Evolutionary conservation across 2,888 invertebrate species (phyloP), one percentile per base, ranked within the genome.

Genomic region (Aphrophora alni): DNA sequence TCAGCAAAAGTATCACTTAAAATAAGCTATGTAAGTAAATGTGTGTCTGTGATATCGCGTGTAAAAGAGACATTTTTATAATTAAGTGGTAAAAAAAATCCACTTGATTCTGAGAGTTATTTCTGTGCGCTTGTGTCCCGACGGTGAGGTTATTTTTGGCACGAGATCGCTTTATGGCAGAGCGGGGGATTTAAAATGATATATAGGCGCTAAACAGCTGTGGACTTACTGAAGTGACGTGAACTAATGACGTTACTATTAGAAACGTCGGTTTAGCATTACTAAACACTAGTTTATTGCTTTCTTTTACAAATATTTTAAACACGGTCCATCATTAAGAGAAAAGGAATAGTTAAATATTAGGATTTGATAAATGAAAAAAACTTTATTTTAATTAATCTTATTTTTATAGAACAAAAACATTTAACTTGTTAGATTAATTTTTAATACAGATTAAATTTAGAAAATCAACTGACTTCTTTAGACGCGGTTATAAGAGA

Each of bases 291-390:
- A 59, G 59, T 59, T 59, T 59, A 59, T 21, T 21, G 59, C 59
- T 59, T 59, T 59, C 59, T 21, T 59, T 59, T 59, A 59, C 59
- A 59, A 59, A 59, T 59, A 59, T 59, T 59, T 59, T 59, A 59
- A 59, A 21, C 33, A 33, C n/a, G n/a, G n/a, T n/a, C n/a, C n/a
- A n/a, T n/a, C n/a, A n/a, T n/a, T n/a, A n/a, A n/a, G n/a, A n/a
- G n/a, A n/a, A n/a, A n/a, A n/a, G n/a, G n/a, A n/a, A n/a, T n/a
- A n/a, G n/a, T n/a, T n/a, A n/a, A n/a, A n/a, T n/a, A n/a, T n/a
- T n/a, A n/a, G n/a, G n/a, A n/a, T n/a, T n/a, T n/a, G n/a, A n/a
- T n/a, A n/a, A n/a, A n/a, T n/a, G n/a, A n/a, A n/a, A n/a, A n/a
- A n/a, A n/a, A n/a, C n/a, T n/a, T n/a, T n/a, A n/a, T n/a, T n/a